These are phyloP conservation scores for Alouatta palliata DNA, from an alignment of 2,113 vertebrate species.

Conservation along the genomic window DNA sequence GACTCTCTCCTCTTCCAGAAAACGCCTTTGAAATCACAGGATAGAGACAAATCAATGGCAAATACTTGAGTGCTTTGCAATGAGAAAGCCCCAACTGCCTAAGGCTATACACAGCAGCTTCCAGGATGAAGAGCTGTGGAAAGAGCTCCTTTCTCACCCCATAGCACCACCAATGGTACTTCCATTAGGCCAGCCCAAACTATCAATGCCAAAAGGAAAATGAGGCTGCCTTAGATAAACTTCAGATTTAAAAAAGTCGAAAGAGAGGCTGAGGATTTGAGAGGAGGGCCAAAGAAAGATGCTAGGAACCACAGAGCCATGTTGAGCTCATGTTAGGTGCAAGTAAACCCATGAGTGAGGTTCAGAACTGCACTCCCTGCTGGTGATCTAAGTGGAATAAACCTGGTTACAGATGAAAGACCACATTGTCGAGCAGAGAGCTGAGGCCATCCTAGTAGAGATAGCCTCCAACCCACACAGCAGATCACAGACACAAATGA, in stretches of 20 bases:
- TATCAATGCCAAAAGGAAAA: background rate
- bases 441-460: background rate
- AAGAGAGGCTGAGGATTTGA: background rate
- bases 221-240: background rate
- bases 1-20: background rate
- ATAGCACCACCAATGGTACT: background rate
- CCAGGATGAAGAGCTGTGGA: background rate
- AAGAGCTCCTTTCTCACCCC: background rate
- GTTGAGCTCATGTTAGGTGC: background rate
- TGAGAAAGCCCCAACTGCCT: background rate
- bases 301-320: background rate
- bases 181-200: background rate
- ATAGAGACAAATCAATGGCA: background rate
- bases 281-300: background rate
- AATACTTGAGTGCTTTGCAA: background rate
- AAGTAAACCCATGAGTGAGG: background rate
- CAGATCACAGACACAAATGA: background rate
- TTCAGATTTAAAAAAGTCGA: background rate
- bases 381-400: background rate
- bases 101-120: background rate
- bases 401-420: background rate
- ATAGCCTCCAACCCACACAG: background rate
- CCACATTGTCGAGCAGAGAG: background rate
- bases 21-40: conserved; percentile 13
- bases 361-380: background rate